A percentile compares a stretch with the other conserved stretches of the same genome.
Conservation (phyloP, 2,888 invertebrate genomes). For the Oxyteleia sp. region DNA sequence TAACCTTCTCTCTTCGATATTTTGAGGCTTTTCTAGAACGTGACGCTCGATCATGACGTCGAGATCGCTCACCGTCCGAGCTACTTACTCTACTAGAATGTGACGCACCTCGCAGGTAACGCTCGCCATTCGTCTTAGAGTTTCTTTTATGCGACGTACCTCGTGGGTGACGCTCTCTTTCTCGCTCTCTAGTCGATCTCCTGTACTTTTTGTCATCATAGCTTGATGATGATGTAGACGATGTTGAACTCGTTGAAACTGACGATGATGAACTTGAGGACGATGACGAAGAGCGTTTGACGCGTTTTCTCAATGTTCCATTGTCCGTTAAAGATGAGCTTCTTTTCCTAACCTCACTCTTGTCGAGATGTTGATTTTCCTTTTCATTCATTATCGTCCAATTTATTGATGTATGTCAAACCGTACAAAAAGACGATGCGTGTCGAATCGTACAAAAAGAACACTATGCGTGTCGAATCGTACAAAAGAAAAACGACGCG, state of each 20-base stretch:
- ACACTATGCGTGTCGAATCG: too few relatives aligned
- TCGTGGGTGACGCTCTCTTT: neutral
- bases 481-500: too few relatives aligned
- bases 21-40: conserved; percentile 11
- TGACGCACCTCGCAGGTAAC: conserved; percentile 6
- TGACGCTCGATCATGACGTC: neutral
- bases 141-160: too few relatives aligned
- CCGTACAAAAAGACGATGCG: too few relatives aligned
- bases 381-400: too few relatives aligned
- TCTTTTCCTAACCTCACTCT: conserved; percentile 2
- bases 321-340: neutral
- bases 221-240: conserved; percentile 3
- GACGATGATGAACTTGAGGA: neutral
- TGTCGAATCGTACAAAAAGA: too few relatives aligned
- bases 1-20: neutral
- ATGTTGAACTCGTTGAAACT: neutral
- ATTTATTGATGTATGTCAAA: too few relatives aligned
- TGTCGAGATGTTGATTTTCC: neutral
- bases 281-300: too few relatives aligned
- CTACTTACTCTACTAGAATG: neutral
- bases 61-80: conserved; percentile 2
- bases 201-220: neutral
- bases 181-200: neutral
- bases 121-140: neutral
- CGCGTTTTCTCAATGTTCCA: neutral